Evolutionary conservation across 2,888 invertebrate genomes (phyloP).

Genomic region (Thereva unica): DNA sequence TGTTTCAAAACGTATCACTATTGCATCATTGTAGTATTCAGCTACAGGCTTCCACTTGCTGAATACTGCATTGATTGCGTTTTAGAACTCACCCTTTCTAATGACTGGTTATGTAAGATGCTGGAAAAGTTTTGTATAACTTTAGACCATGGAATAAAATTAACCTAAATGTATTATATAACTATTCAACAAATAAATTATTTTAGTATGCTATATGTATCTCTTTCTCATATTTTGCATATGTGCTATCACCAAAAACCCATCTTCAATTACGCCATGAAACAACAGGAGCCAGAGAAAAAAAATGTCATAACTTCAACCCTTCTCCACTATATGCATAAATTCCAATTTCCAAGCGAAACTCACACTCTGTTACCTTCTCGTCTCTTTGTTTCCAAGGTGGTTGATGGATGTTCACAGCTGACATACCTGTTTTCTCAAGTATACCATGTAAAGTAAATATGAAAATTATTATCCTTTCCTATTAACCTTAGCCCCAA

Average conservation of each 20-base stretch:
- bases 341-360: not conserved
- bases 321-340: not conserved
- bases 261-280: constrained; percentile 13
- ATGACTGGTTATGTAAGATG: too few species aligned
- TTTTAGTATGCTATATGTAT: not conserved
- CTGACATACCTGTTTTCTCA: constrained; percentile 29
- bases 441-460: constrained; percentile 26
- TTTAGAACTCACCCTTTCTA: too few species aligned
- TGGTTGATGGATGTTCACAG: constrained; percentile 25
- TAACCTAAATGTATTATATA: too few species aligned
- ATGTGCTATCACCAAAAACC: constrained; percentile 20
- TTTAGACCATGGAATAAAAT: too few species aligned
- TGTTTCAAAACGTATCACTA: too few species aligned
- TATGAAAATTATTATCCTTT: constrained; percentile 32
- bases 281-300: not conserved
- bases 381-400: not conserved
- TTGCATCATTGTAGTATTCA: too few species aligned
- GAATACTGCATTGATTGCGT: too few species aligned
- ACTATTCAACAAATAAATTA: too few species aligned
- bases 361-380: not conserved
- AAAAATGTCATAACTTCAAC: not conserved
- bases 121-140: too few species aligned
- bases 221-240: constrained; percentile 27
- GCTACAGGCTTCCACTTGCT: too few species aligned
- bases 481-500: constrained; percentile 15